Evolutionary conservation across 2,888 invertebrate species (phyloP).

Genomic region (Autographa gamma): DNA sequence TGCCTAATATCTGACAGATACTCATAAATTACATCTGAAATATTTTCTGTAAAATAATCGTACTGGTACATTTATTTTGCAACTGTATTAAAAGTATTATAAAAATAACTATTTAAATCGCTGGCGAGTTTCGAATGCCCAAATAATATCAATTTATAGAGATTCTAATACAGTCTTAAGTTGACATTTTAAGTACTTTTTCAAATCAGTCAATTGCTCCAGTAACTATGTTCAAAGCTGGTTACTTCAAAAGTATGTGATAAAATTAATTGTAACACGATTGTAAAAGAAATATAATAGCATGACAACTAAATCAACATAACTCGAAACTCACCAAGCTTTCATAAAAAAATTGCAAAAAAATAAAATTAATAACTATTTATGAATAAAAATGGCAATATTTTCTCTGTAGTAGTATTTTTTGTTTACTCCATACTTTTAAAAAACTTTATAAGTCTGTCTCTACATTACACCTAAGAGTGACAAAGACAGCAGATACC

Average conservation of each 20-base stretch:
- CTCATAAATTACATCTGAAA: too few species aligned
- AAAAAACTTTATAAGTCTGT: too few species aligned
- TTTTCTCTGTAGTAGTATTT: background rate
- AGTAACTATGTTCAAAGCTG: background rate
- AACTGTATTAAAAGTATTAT: slow-evolving; percentile 33
- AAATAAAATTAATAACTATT: slow-evolving; percentile 26
- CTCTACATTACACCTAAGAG: too few species aligned
- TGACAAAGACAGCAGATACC: too few species aligned
- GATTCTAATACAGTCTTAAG: slow-evolving; percentile 25
- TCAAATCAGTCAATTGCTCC: background rate
- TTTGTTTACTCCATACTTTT: background rate
- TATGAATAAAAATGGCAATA: slow-evolving; percentile 23
- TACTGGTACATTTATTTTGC: slow-evolving; percentile 32
- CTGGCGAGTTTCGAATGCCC: slow-evolving; percentile 34
- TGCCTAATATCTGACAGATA: too few species aligned
- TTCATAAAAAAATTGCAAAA: slow-evolving; percentile 29
- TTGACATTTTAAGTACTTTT: slow-evolving; percentile 26
- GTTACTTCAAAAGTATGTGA: too few species aligned
- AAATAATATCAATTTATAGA: background rate
- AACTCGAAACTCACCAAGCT: slow-evolving; percentile 39
- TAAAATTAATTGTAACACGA: too few species aligned
- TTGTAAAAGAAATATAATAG: too few species aligned
- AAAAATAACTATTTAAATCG: slow-evolving; percentile 34
- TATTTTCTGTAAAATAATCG: too few species aligned
- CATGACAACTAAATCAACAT: background rate